Evolutionary conservation across 2,888 invertebrate genomes (phyloP).

Genomic region (Melikaiella ostensackeni): DNA sequence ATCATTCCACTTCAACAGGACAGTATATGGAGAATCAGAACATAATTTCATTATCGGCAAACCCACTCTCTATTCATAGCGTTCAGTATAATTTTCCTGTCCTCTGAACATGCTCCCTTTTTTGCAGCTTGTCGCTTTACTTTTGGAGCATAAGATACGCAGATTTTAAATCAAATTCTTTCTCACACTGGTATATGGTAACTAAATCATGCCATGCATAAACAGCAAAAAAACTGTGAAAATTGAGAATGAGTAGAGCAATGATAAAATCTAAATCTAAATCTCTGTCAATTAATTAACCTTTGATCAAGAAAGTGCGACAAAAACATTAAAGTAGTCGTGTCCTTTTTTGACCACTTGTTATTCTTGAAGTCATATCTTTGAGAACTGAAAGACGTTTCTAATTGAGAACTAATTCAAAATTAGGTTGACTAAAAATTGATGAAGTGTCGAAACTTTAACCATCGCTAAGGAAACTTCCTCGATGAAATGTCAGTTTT

Average conservation of each 20-base stretch:
- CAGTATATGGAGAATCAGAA: conserved; percentile 3
- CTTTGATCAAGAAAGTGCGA: no score
- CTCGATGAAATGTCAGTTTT: background rate
- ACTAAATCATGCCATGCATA: background rate
- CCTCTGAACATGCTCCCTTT: background rate
- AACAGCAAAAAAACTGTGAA: background rate
- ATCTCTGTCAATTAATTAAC: background rate
- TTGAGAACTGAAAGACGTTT: background rate
- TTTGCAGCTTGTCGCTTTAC: background rate
- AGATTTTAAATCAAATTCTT: background rate
- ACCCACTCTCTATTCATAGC: background rate
- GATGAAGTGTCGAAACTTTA: background rate
- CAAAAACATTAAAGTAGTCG: no score
- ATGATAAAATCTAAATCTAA: background rate
- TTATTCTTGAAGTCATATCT: no score
- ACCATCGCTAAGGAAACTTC: background rate
- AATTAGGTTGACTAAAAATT: background rate
- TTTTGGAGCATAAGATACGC: background rate
- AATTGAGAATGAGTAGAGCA: background rate
- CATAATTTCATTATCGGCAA: conserved; percentile 16
- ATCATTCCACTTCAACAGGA: background rate
- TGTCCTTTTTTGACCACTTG: no score
- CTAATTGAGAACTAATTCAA: background rate
- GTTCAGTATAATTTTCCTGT: conserved; percentile 18
- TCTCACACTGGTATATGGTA: background rate